Conservation (phyloP, 2,888 invertebrate genomes). For the Didymodactylos carnosus region DNA sequence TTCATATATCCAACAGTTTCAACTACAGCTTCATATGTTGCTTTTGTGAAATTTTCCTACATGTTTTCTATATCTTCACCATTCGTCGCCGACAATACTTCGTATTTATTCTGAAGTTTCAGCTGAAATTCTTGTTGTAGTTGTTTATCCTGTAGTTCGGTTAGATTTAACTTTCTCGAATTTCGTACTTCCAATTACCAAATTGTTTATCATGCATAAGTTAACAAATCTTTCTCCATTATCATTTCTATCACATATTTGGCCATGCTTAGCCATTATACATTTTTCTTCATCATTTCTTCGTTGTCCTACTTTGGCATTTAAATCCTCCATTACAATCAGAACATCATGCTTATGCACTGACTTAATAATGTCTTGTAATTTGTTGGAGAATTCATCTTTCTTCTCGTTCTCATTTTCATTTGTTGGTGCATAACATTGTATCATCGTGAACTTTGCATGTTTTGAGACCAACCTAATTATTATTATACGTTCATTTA, state of each 20-base stretch:
- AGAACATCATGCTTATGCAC: neutral
- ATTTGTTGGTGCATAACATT: neutral
- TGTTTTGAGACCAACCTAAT: neutral
- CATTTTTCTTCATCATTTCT: neutral
- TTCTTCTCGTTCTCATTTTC: neutral
- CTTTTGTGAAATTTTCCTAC: neutral
- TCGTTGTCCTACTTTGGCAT: neutral
- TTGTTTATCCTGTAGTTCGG: neutral
- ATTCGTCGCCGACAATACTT: neutral
- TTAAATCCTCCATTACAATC: neutral
- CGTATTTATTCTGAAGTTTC: neutral
- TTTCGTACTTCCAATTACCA: neutral
- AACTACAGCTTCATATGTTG: neutral
- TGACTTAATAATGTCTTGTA: neutral
- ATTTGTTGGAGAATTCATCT: neutral
- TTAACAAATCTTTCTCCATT: neutral
- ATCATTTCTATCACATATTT: neutral
- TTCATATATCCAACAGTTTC: neutral
- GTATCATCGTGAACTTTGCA: neutral
- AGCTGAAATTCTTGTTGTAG: neutral
- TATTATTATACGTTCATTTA: neutral
- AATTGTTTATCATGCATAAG: neutral
- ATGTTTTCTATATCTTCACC: neutral
- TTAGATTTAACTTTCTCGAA: neutral
- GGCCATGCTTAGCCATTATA: neutral